These are phyloP conservation scores for Oophaga sylvatica DNA, from an alignment of 2,797 vertebrate species.

Conservation along the genomic window DNA sequence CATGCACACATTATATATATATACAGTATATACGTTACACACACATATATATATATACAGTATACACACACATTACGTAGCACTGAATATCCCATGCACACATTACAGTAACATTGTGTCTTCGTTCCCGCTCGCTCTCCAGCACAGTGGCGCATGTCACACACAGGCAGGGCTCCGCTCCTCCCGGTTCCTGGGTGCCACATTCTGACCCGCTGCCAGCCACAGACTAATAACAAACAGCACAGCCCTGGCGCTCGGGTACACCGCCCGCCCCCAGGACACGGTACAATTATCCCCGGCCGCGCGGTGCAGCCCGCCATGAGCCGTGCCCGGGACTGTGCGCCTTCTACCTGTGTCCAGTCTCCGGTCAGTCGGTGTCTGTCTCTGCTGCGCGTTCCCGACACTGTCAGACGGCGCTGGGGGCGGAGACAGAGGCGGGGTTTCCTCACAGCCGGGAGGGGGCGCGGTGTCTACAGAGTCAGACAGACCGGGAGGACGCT, in stretches of 20 bases:
- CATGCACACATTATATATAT: too few relatives aligned
- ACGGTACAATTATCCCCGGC: background rate
- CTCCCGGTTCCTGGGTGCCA: background rate
- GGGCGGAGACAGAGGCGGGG: conserved; percentile 42
- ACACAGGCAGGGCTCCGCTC: too few relatives aligned
- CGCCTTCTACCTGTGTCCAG: conserved; percentile 48
- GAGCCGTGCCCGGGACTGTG: background rate
- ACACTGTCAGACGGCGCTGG: conserved; percentile 59
- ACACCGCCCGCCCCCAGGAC: background rate
- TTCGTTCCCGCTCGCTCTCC: too few relatives aligned
- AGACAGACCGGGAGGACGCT: background rate
- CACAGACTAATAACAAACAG: background rate
- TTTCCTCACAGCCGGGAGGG: conserved; percentile 19
- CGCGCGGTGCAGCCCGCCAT: too few relatives aligned
- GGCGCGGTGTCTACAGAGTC: conserved; percentile 49
- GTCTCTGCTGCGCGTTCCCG: conserved; percentile 53
- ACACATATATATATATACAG: background rate
- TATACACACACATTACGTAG: background rate
- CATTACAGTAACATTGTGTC: too few relatives aligned
- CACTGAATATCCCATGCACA: too few relatives aligned
- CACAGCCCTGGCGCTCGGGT: background rate
- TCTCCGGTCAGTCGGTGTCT: conserved; percentile 55
- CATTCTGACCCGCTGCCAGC: background rate
- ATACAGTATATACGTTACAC: too few relatives aligned
- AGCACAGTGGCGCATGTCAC: too few relatives aligned